phyloP scores from a whole-genome alignment of 2,113 vertebrate genomes.

The Gila orcuttii region DNA sequence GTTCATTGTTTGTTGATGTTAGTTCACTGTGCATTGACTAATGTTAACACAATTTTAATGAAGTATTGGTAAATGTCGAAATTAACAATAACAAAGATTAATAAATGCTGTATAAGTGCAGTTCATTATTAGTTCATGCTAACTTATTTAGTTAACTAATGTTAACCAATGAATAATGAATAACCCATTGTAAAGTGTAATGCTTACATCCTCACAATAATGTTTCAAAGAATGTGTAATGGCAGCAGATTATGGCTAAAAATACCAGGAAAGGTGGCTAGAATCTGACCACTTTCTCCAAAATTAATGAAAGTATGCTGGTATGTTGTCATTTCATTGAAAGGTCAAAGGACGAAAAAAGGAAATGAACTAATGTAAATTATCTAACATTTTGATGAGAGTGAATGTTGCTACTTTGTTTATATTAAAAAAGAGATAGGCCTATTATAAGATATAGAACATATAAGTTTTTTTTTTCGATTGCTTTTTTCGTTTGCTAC shows the following conservation, averaged over 20 bases:
- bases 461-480: too few relatives aligned
- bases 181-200: not conserved
- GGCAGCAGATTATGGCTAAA: slow-evolving; percentile 17
- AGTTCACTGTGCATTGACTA: too few relatives aligned
- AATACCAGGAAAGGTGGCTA: slow-evolving; percentile 3
- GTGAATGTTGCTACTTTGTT: not conserved
- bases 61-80: too few relatives aligned
- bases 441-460: too few relatives aligned
- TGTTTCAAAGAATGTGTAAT: not conserved
- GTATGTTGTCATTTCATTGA: not conserved
- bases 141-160: too few relatives aligned
- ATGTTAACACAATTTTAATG: too few relatives aligned
- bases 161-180: too few relatives aligned
- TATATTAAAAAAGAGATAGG: not conserved
- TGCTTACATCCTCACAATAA: not conserved
- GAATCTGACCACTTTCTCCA: slow-evolving; percentile 28
- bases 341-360: not conserved
- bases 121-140: too few relatives aligned
- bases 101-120: too few relatives aligned
- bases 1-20: too few relatives aligned
- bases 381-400: not conserved
- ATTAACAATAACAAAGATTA: too few relatives aligned
- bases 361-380: not conserved
- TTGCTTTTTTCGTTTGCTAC: too few relatives aligned
- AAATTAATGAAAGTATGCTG: not conserved